Base-by-base conservation (phyloP, 2,113 vertebrate species). In the Echinops telfairi region DNA sequence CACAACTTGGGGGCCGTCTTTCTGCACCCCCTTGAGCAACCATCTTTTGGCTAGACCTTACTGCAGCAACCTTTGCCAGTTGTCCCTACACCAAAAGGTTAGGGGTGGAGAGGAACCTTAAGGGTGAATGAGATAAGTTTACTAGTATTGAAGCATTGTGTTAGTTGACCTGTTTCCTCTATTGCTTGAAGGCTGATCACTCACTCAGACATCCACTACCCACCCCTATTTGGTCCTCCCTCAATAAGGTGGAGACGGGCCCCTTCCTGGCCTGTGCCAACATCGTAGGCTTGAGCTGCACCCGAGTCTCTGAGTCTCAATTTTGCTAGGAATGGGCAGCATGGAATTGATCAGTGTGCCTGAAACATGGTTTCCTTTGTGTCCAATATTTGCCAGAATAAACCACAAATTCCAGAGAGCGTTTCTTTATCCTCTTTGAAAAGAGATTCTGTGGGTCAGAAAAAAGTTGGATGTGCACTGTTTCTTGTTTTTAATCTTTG, bases 51-150 rank as follows among this genome's bases (percentile, higher is more conserved):
- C 75, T 17, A 3, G 85, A 92, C 84, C 81, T 91, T 53, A 64
- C 0, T 27, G 53, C 58, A 60, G 84, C 53, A 77, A 53, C 58
- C 62, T 68, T 71, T 83, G 62, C 58, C 77, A 36, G 53, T 82
- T 94, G 8, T 92, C 83, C 83, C 87, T 15, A 16, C 86, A 85
- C 92, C 62, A 84, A 14, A 83, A 40, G 20, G n/a, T 6, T 66
- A 3, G 47, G 47, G 47, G 47, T 53, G 20, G 16, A 40, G 75
- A 77, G 75, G 25, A 15, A 70, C 27, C 60, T 58, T 0, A 6
- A 95, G 89, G 17, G 75, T 78, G 47, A 68, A 33, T 17, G 62
- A 92, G 94, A 89, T 83, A 88, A 95, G 79, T 36, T 53, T 31
- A 78, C 6, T 27, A 11, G 60, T 16, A 17, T 57, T 89, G 77